Conservation (phyloP, 2,113 vertebrate genomes). For the Vulpes lagopus region DNA sequence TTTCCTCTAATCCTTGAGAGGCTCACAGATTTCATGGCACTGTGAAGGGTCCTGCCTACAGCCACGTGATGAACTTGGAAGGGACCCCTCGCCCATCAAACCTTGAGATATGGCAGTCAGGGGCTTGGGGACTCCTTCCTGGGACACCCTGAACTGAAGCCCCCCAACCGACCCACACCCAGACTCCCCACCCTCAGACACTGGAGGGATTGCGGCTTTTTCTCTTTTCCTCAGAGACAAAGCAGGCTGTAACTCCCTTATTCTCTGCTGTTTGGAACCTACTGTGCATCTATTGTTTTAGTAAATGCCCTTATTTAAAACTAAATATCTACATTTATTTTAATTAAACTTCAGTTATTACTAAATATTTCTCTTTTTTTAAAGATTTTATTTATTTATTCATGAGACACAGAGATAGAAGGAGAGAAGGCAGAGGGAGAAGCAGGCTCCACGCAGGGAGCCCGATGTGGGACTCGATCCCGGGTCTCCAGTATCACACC, state of each 20-base stretch:
- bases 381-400: no score
- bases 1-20: background rate
- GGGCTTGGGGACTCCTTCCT: no score
- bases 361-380: background rate
- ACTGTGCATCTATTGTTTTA: background rate
- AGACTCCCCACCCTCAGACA: background rate
- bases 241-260: background rate
- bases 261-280: no score
- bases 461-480: no score
- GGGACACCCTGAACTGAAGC: background rate
- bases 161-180: background rate
- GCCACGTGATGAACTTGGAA: no score
- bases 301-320: background rate
- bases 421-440: no score
- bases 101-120: background rate
- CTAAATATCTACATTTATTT: background rate
- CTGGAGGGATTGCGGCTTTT: background rate
- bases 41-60: no score
- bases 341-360: background rate
- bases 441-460: no score
- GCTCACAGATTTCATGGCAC: background rate
- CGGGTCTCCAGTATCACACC: no score
- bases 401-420: no score
- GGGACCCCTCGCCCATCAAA: background rate
- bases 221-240: background rate